Percentiles rank a stretch among this genome's conserved stretches.
phyloP scores from a whole-genome alignment of 2,113 vertebrate species.

The Ornithorhynchus anatinus region DNA sequence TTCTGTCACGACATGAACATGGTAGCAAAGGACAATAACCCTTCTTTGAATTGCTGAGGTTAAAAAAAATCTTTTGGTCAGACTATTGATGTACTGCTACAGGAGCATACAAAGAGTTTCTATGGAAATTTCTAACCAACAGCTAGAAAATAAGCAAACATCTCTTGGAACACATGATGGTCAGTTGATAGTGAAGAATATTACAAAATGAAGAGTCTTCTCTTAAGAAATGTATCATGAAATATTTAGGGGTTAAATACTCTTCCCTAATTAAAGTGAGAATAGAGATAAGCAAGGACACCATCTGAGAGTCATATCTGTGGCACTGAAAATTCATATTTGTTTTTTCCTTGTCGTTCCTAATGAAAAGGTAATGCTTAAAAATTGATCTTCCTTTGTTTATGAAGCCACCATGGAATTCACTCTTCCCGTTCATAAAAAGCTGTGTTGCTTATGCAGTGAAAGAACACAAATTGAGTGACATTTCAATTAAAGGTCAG shows the following conservation, averaged over 20 bases:
- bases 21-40: slow-evolving; percentile 28
- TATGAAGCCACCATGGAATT: background rate
- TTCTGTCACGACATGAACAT: slow-evolving; percentile 23
- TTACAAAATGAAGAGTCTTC: background rate
- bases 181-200: background rate
- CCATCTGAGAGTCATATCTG: background rate
- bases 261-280: background rate
- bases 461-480: background rate
- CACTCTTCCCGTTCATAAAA: background rate
- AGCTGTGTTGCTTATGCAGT: background rate
- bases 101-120: too few relatives aligned
- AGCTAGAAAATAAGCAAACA: slow-evolving; percentile 3
- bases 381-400: background rate
- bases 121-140: too few relatives aligned
- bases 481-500: background rate
- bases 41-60: background rate
- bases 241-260: background rate
- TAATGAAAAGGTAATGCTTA: slow-evolving; percentile 7
- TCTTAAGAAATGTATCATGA: background rate
- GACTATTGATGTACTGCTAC: too few relatives aligned
- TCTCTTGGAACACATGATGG: background rate
- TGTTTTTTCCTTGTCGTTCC: background rate
- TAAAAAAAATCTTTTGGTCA: too few relatives aligned
- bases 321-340: background rate
- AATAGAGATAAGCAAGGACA: background rate